Conservation (phyloP, 2,113 vertebrate species). For the Rhegmatorhina hoffmannsi region DNA sequence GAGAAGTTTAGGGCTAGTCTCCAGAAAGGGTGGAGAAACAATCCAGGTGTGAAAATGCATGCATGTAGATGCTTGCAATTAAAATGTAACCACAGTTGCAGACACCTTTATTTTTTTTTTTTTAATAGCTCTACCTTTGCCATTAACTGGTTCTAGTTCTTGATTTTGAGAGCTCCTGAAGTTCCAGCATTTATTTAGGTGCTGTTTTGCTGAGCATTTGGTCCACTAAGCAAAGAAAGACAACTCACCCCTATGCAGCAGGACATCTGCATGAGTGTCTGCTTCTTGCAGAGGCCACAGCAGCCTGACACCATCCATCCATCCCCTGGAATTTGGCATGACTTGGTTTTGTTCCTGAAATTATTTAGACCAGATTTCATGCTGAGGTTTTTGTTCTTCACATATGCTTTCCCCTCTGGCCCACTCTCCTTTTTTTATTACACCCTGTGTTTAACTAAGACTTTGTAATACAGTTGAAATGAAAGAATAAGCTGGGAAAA, state of each 20-base stretch:
- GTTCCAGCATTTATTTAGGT: neutral
- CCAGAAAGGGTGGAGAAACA: conserved; percentile 48
- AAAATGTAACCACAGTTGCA: neutral
- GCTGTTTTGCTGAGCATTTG: neutral
- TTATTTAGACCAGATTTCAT: neutral
- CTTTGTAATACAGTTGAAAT: neutral
- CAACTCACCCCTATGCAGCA: too few species aligned
- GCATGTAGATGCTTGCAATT: conserved; percentile 55
- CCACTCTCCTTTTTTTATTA: neutral
- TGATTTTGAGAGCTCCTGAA: neutral
- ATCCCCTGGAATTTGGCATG: neutral
- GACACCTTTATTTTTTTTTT: neutral
- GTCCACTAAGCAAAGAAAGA: neutral
- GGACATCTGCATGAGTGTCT: neutral
- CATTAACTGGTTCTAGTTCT: neutral
- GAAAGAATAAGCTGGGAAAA: neutral
- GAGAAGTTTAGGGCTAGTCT: conserved; percentile 23
- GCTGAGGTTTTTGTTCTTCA: neutral
- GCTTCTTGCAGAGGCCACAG: neutral
- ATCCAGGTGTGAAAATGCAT: conserved; percentile 62
- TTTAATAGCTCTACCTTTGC: neutral
- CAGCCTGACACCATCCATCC: neutral
- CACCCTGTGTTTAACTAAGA: neutral
- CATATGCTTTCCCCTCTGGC: fast-evolving
- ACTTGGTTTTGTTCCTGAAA: neutral